Evolutionary conservation across 2,113 vertebrate genomes (phyloP).

Genomic region (Tautogolabrus adspersus): DNA sequence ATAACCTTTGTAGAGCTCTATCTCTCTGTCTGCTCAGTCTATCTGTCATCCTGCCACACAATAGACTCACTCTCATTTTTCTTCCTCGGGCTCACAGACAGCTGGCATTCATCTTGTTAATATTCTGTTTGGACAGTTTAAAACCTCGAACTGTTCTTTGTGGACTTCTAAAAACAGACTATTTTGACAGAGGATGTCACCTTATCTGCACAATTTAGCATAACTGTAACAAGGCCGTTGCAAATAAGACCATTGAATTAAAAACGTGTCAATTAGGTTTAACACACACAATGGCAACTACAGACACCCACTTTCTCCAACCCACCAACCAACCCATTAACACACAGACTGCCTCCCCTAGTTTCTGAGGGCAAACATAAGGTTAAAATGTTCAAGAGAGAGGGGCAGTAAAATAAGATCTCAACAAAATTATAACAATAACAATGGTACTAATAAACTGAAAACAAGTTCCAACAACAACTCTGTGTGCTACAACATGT

Average conservation of each 20-base stretch:
- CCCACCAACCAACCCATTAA: too few relatives aligned
- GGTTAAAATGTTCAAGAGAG: too few relatives aligned
- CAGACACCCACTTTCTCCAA: too few relatives aligned
- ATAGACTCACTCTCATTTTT: constrained; percentile 56
- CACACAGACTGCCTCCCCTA: too few relatives aligned
- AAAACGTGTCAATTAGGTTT: too few relatives aligned
- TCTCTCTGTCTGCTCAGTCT: constrained; percentile 48
- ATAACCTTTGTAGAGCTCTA: constrained; percentile 70
- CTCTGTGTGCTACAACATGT: too few relatives aligned
- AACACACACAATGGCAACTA: too few relatives aligned
- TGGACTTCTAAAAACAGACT: constrained; percentile 29
- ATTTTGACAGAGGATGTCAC: neutral
- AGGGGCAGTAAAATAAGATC: too few relatives aligned
- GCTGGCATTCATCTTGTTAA: constrained; percentile 76
- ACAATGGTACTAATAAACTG: too few relatives aligned
- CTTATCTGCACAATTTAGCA: constrained; percentile 11
- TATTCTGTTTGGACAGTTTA: constrained; percentile 51
- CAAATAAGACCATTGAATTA: neutral
- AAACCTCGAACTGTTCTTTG: constrained; percentile 28
- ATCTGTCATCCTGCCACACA: constrained; percentile 77
- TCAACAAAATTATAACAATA: too few relatives aligned
- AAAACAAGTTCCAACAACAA: too few relatives aligned
- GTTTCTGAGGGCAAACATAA: too few relatives aligned
- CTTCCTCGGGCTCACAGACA: constrained; percentile 65
- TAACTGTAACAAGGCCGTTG: neutral